A percentile compares a stretch with the other conserved stretches of the same genome.
Evolutionary conservation across 2,797 vertebrate species (phyloP).

Genomic region (Gambelia wislizenii): DNA sequence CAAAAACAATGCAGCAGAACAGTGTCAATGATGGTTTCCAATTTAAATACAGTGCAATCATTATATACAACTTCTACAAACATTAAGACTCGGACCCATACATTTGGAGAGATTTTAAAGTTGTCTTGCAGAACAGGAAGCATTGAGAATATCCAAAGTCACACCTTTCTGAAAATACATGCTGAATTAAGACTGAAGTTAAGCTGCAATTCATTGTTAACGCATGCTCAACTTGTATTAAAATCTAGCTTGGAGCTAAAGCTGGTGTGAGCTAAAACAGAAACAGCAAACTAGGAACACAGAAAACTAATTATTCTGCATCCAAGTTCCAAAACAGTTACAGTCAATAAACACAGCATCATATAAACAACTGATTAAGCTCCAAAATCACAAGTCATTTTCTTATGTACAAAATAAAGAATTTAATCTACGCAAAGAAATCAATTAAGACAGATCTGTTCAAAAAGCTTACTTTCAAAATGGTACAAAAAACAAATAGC

Average conservation of each 20-base stretch:
- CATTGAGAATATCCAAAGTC: background rate
- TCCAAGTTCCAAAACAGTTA: background rate
- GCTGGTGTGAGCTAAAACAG: background rate
- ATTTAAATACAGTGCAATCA: constrained; percentile 76
- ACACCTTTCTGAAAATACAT: too few species aligned
- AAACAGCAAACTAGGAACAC: background rate
- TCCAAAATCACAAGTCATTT: background rate
- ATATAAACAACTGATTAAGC: background rate
- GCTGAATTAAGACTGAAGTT: constrained; percentile 21
- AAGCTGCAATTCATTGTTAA: constrained; percentile 14
- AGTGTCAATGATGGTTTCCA: background rate
- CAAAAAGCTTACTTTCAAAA: constrained; percentile 36
- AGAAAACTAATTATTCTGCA: background rate
- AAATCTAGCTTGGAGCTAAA: background rate
- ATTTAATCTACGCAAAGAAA: background rate
- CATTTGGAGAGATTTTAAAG: background rate
- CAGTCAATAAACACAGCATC: background rate
- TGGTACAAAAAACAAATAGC: background rate
- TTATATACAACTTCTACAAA: constrained; percentile 40
- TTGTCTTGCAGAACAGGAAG: background rate
- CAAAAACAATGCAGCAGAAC: background rate
- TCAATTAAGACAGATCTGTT: background rate
- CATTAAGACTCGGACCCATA: background rate
- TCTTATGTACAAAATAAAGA: constrained; percentile 19
- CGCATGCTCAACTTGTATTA: background rate